Evolutionary conservation across 2,113 vertebrate species (phyloP).

Genomic region (Rhodinocichla rosea): DNA sequence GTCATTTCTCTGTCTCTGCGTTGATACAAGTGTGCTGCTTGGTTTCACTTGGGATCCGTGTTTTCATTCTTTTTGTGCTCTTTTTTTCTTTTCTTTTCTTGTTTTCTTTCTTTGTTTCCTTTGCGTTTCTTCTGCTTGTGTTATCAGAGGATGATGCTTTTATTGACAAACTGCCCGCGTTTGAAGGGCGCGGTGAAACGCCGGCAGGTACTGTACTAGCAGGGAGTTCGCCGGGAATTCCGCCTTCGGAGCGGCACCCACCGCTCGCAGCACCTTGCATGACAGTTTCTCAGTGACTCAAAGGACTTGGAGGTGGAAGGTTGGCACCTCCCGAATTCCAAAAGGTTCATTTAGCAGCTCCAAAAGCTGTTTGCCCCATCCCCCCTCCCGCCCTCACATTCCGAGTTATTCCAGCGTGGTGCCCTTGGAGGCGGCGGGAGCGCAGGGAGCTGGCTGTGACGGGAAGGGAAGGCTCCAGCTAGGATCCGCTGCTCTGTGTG

Average conservation of each 20-base stretch:
- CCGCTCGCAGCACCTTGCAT: constrained; percentile 67
- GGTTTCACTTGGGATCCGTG: constrained; percentile 68
- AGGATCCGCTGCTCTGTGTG: neutral
- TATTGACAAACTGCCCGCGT: constrained; percentile 88
- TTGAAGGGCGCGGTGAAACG: constrained; percentile 86
- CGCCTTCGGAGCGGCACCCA: constrained; percentile 8
- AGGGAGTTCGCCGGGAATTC: neutral
- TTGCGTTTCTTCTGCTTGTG: constrained; percentile 76
- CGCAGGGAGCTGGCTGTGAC: neutral
- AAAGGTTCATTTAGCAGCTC: neutral
- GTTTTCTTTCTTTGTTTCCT: neutral
- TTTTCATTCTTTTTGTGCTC: constrained; percentile 64
- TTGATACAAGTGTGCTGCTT: constrained; percentile 8
- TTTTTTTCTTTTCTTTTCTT: no score
- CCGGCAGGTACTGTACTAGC: constrained; percentile 84
- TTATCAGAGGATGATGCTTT: constrained; percentile 89
- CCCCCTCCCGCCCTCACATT: rapidly evolving
- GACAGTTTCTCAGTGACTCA: constrained; percentile 68
- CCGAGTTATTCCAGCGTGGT: neutral
- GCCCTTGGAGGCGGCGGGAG: neutral
- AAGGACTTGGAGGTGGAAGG: neutral
- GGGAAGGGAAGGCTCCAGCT: neutral
- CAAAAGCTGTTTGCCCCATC: neutral
- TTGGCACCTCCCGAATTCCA: constrained; percentile 4
- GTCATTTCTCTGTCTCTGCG: neutral